A percentile compares a stretch with the other conserved stretches of the same genome.
Evolutionary conservation across 1,140 invertebrate genomes (phyloP).

Genomic region (Caenorhabditis brenneri): DNA sequence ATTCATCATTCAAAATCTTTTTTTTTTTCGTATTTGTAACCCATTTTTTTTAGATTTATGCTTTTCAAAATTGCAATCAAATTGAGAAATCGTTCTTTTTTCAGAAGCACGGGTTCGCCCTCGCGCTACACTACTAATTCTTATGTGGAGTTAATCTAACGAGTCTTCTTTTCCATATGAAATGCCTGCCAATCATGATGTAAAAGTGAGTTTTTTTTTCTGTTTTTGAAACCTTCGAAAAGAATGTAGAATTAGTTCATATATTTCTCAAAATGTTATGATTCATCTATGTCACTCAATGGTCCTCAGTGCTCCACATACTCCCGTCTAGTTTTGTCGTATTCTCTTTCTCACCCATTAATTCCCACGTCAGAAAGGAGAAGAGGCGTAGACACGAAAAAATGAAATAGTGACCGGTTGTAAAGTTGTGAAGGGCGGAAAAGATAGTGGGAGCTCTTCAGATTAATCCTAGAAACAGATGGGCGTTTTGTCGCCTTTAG

Average conservation of each 20-base stretch:
- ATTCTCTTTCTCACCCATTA: not conserved
- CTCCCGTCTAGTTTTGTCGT: not conserved
- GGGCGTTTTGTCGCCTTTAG: not conserved
- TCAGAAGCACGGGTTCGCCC: not conserved
- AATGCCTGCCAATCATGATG: not conserved
- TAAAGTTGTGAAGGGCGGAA: not conserved
- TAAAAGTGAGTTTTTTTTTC: constrained; percentile 32
- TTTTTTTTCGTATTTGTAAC: too few relatives aligned
- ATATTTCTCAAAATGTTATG: not conserved
- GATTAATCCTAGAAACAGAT: not conserved
- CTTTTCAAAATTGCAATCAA: too few relatives aligned
- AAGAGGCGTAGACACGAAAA: not conserved
- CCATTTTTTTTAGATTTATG: too few relatives aligned
- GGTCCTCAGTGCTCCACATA: not conserved
- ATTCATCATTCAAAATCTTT: too few relatives aligned
- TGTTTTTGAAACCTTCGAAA: not conserved
- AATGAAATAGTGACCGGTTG: constrained; percentile 1
- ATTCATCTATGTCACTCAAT: not conserved
- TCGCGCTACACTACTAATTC: not conserved
- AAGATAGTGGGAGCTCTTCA: not conserved
- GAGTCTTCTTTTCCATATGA: not conserved
- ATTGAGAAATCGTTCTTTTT: too few relatives aligned
- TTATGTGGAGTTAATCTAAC: not conserved
- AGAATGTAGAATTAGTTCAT: not conserved
- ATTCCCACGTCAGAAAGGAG: not conserved